Base-by-base conservation (phyloP, 2,888 invertebrate species). In the Clostera curtula region DNA sequence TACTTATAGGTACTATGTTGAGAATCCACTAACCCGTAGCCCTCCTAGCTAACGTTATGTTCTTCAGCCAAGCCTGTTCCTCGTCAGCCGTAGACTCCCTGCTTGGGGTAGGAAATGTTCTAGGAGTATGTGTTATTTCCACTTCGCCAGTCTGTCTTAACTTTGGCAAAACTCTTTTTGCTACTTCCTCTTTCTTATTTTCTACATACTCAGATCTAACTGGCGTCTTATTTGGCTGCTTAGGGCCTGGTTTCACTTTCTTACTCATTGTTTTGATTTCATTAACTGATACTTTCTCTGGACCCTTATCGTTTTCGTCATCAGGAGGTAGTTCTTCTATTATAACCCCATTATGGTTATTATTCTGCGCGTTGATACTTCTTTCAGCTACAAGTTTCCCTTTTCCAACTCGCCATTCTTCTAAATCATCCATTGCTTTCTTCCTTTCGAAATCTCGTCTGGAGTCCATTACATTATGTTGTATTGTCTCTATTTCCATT, bases 81-180 rank as follows among this genome's bases (percentile, higher is more conserved):
- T 91, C 89, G 1, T 82, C 70, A 8, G 85, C 80, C 24, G 83
- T 80, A 1, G 93, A 93, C 64, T 93, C 93, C 35, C 95, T 79
- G 26, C 89, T 89, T 0, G 95, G 95, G 1, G 95, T 95, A 1
- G 93, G 91, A 59, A 96, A 93, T 11, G 86, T 86, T 29, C 95
- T 82, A 5, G 89, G 87, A 0, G 94, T 93, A 56, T 94, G 93
- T 14, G 75, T 85, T 5, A 94, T 87, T 40, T 86, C 80, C 26
- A 95, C 84, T 18, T 79, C 82, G 4, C 85, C 85, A 12, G 68
- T 59, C 45, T 85, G 70, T 44, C 94, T 85, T 6, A 88, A 79
- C 31, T 74, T 71, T 3, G 90, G 89, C 26, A 87, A 42, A 9
- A 80, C 67, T 30, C 79, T 71, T 18, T 66, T 68, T 1, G 69